Conservation (phyloP, 2,797 vertebrate genomes). For the Tadarida brasiliensis region DNA sequence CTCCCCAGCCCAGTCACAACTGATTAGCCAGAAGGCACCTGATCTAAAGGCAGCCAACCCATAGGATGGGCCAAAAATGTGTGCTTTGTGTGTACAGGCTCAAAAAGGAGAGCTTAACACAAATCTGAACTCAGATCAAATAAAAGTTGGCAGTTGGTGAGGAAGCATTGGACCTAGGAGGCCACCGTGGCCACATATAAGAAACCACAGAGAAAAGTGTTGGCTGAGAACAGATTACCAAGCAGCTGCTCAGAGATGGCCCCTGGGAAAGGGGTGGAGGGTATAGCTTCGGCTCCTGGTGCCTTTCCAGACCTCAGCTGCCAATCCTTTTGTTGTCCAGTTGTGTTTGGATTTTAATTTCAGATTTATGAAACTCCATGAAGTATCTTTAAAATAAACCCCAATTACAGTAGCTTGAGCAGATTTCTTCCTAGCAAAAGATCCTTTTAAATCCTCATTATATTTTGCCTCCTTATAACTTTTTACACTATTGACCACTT, state of each 20-base stretch:
- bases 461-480: background rate
- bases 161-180: background rate
- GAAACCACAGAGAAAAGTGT: background rate
- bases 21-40: background rate
- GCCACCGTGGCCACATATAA: background rate
- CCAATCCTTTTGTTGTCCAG: background rate
- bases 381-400: background rate
- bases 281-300: background rate
- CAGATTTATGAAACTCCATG: background rate
- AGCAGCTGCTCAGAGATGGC: background rate
- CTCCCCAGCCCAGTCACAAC: background rate
- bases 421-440: conserved; percentile 22
- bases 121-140: background rate
- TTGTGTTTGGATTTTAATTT: background rate
- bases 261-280: background rate
- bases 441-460: background rate
- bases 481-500: background rate
- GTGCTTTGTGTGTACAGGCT: background rate
- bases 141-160: background rate
- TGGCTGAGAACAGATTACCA: background rate
- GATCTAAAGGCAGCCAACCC: background rate
- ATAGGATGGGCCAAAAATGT: background rate
- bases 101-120: background rate
- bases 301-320: background rate
- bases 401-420: background rate